These are phyloP conservation scores for Larimichthys crocea DNA, from an alignment of 2,113 vertebrate genomes.

Conservation along the genomic window DNA sequence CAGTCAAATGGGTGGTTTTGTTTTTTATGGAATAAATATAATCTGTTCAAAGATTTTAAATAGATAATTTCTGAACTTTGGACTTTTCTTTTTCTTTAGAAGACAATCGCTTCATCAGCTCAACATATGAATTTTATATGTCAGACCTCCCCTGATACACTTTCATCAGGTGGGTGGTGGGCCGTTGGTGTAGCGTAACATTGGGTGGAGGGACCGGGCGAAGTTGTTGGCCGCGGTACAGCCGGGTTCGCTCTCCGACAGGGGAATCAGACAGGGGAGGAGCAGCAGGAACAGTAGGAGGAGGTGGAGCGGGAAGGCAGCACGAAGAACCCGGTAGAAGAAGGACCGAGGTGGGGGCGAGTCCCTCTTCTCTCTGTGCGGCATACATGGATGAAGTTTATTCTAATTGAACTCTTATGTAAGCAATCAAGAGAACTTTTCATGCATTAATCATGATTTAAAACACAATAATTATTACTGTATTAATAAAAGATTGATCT, in stretches of 20 bases:
- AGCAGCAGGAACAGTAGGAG: slow-evolving; percentile 91
- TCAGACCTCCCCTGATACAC: neutral
- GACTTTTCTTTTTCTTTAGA: slow-evolving; percentile 3
- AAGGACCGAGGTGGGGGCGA: slow-evolving; percentile 84
- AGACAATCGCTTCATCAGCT: slow-evolving; percentile 1
- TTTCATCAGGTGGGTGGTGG: slow-evolving; percentile 88
- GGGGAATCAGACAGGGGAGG: slow-evolving; percentile 89
- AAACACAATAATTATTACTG: neutral
- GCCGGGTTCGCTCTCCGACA: slow-evolving; percentile 88
- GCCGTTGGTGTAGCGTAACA: slow-evolving; percentile 93
- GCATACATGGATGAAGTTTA: neutral
- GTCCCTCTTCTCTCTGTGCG: slow-evolving; percentile 63
- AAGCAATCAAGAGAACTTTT: neutral
- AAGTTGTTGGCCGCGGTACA: slow-evolving; percentile 94
- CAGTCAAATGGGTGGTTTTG: neutral
- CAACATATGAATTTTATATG: neutral
- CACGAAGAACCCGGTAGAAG: slow-evolving; percentile 88
- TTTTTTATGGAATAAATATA: slow-evolving; percentile 25
- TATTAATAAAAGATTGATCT: neutral
- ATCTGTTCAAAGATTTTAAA: slow-evolving; percentile 1
- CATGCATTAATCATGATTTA: neutral
- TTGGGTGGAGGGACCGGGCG: slow-evolving; percentile 92
- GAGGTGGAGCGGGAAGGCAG: slow-evolving; percentile 90
- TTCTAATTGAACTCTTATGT: neutral
- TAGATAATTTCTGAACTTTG: slow-evolving; percentile 7